Evolutionary conservation across 2,888 invertebrate species (phyloP).

Genomic region (Drosophila anceps): DNA sequence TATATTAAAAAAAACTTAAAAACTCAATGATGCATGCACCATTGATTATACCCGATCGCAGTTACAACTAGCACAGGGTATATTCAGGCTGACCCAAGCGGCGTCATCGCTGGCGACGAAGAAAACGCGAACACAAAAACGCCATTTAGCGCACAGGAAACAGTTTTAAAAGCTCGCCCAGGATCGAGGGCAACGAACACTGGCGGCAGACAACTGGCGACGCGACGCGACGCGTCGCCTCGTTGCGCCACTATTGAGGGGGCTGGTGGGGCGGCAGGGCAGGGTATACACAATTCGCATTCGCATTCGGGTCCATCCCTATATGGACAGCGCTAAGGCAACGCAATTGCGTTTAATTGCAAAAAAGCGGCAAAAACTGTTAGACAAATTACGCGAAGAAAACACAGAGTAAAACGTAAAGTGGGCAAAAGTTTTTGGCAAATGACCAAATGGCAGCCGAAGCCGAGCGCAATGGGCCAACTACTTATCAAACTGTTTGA

Average conservation of each 20-base stretch:
- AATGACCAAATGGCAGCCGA: constrained; percentile 65
- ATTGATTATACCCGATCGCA: not conserved
- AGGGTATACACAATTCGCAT: constrained; percentile 14
- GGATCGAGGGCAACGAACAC: constrained; percentile 38
- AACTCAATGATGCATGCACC: too few relatives aligned
- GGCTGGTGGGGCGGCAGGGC: not conserved
- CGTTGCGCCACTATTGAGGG: not conserved
- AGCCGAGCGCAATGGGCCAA: constrained; percentile 29
- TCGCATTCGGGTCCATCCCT: constrained; percentile 13
- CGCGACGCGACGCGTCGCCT: constrained; percentile 60
- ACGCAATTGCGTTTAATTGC: constrained; percentile 84
- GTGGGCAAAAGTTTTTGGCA: constrained; percentile 69
- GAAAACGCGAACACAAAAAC: constrained; percentile 77
- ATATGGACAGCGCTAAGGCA: constrained; percentile 36
- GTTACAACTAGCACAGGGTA: constrained; percentile 14
- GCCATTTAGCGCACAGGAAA: constrained; percentile 82
- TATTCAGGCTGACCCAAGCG: constrained; percentile 42
- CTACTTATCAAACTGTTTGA: constrained; percentile 58
- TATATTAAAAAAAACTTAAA: too few relatives aligned
- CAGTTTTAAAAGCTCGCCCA: constrained; percentile 74
- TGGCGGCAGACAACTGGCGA: constrained; percentile 31
- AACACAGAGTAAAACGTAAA: constrained; percentile 30
- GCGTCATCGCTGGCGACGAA: constrained; percentile 44
- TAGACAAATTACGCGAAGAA: constrained; percentile 67
- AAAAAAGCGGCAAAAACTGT: constrained; percentile 62